Evolutionary conservation across 2,888 invertebrate species (phyloP), one percentile per base, ranked within the genome.

Genomic region (Apotomis betuletana): DNA sequence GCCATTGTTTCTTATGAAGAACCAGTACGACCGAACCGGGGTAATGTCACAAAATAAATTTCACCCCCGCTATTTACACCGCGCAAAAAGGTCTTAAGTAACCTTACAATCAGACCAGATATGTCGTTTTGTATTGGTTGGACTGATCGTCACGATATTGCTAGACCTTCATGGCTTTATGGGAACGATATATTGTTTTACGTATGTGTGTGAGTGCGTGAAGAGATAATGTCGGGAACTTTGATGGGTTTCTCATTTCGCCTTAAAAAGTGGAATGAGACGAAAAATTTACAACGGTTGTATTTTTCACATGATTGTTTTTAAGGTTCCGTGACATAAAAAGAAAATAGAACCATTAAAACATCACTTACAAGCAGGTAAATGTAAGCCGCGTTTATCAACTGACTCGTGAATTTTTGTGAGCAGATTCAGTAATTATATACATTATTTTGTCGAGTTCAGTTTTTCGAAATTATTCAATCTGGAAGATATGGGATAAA

Each of bases 31-130:
- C 41, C 59, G 59, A 52, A 46, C 55, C 51, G 10, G 27, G 59
- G 59, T 67, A 67, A 67, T 67, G 67, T 67, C 67, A 52, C 67
- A 67, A 67, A 67, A 67, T 67, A 67, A 67, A 67, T 67, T 67
- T 60, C 51, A 36, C 15, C 52, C 51, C 38, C n/a, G 58, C 12
- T n/a, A 12, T 3, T 8, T 12, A 51, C 4, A 6, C 13, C 5
- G 51, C 4, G 8, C 52, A 8, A 49, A 12, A 51, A 59, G 3
- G 67, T 12, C 51, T 6, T 41, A 67, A 13, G 59, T 59, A 5
- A 5, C 38, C 5, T 5, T 13, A 36, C 51, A 36, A 15, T 59
- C 4, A 13, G 59, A 12, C 5, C 58, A 8, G 5, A 44, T 60
- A 52, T 5, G 67, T 60, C 52, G 15, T 68, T 68, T 41, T 60